Evolutionary conservation across 1,140 invertebrate species (phyloP).

Genomic region (Helicoverpa zea): DNA sequence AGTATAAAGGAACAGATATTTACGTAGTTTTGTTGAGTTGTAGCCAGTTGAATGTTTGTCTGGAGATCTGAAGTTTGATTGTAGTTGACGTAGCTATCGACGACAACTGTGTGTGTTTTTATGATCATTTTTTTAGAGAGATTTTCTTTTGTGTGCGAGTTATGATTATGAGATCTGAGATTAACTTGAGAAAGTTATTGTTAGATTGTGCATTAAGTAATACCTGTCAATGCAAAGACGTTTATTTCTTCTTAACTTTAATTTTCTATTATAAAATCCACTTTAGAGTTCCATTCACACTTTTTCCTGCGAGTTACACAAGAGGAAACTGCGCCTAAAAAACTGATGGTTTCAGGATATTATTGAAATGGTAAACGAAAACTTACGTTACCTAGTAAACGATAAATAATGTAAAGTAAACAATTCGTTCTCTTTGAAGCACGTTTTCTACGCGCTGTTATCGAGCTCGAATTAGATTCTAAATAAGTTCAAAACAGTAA

Average conservation of each 20-base stretch:
- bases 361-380: constrained; percentile 1
- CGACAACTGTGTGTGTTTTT: background rate
- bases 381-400: background rate
- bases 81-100: background rate
- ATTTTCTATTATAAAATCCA: too few relatives aligned
- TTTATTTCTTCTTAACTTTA: too few relatives aligned
- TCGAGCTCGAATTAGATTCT: background rate
- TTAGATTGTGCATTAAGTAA: too few relatives aligned
- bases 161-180: too few relatives aligned
- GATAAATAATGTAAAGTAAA: constrained; percentile 22
- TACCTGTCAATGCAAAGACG: too few relatives aligned
- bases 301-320: too few relatives aligned
- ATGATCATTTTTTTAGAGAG: background rate
- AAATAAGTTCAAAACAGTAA: too few relatives aligned
- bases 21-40: constrained; percentile 7
- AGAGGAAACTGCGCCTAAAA: too few relatives aligned
- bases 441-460: background rate
- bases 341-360: constrained; percentile 1
- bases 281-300: too few relatives aligned
- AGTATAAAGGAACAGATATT: constrained; percentile 2
- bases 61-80: background rate
- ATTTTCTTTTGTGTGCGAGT: background rate
- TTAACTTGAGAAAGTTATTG: too few relatives aligned
- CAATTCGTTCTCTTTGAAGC: background rate
- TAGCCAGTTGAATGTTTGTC: constrained; percentile 6